Evolutionary conservation across 2,113 vertebrate species (phyloP).

Genomic region (Anoura caudifer): DNA sequence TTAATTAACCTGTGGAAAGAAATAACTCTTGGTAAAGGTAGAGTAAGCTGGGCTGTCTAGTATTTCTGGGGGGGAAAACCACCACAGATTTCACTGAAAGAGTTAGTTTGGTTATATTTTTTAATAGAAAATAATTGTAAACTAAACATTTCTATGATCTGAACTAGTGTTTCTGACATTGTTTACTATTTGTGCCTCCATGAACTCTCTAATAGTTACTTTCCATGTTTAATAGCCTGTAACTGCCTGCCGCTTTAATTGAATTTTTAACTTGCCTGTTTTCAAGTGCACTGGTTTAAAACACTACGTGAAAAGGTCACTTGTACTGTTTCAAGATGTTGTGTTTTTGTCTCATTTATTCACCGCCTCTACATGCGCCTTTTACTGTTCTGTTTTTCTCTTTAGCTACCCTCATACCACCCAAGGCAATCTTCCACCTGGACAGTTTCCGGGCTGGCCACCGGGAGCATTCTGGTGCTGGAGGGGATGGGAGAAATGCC

Average conservation of each 20-base stretch:
- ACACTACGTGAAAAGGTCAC: constrained; percentile 67
- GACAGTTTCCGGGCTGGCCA: constrained; percentile 81
- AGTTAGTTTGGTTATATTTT: background rate
- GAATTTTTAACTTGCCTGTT: constrained; percentile 55
- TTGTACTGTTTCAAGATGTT: constrained; percentile 66
- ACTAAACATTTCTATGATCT: constrained; percentile 22
- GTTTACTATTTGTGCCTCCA: background rate
- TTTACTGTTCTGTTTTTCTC: constrained; percentile 84
- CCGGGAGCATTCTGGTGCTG: constrained; percentile 77
- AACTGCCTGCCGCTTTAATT: constrained; percentile 27
- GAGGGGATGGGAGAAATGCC: constrained; percentile 72
- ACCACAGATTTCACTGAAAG: background rate
- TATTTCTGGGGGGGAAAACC: background rate
- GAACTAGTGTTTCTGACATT: constrained; percentile 9
- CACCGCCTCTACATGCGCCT: constrained; percentile 72
- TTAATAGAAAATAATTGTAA: constrained; percentile 34
- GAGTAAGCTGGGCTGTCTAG: background rate
- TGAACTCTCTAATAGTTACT: background rate
- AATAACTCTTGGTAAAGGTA: background rate
- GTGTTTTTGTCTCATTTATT: constrained; percentile 72
- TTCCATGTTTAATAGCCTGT: constrained; percentile 20
- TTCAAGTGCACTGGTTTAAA: constrained; percentile 35
- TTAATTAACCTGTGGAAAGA: background rate
- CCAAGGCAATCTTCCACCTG: constrained; percentile 79
- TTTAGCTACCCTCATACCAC: constrained; percentile 78